Base-by-base conservation (phyloP, 1,140 invertebrate genomes). In the Aphis craccivora region DNA sequence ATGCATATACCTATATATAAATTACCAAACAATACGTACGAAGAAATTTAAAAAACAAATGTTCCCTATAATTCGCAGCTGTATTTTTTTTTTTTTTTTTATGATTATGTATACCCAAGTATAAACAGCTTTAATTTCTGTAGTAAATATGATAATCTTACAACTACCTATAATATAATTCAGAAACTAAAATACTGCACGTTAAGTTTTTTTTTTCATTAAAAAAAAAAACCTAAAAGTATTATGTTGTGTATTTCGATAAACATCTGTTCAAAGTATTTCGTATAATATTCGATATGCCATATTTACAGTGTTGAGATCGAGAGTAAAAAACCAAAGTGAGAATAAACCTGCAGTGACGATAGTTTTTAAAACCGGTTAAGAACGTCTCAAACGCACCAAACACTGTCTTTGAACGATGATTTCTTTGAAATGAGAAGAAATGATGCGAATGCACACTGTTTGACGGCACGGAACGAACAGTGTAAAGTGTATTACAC, bases 311-410 rank as follows among this genome's bases (percentile, higher is more conserved):
- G 84, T n/a, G 84, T 45, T 87, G 43, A 87, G 51, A 87, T 87
- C 43, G 37, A 87, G 84, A 87, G 86, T 87, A 87, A 48, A 87
- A n/a, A 35, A 40, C 18, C 30, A 48, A 84, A 40, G 23, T 11
- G 83, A 87, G 43, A 87, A 48, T n/a, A 87, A 48, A 48, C 43
- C 30, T 35, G 6, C 9, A 40, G 14, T 35, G n/a, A 8, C 45
- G 8, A 40, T 40, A 84, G 30, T 87, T 48, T 40, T 60, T 22
- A 90, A 84, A 90, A 90, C 89, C 89, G 53, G 89, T 90, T 25
- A 8, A 20, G 83, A 45, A 43, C 83, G 30, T 84, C 81, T 84
- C 83, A 9, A 25, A 84, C 23, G 8, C 40, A 84, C 83, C 40
- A 84, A 37, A 43, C 22, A 40, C 83, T 40, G 37, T 87, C 45